Conservation (phyloP, 1,140 invertebrate genomes). For the Drosophila suzukii region DNA sequence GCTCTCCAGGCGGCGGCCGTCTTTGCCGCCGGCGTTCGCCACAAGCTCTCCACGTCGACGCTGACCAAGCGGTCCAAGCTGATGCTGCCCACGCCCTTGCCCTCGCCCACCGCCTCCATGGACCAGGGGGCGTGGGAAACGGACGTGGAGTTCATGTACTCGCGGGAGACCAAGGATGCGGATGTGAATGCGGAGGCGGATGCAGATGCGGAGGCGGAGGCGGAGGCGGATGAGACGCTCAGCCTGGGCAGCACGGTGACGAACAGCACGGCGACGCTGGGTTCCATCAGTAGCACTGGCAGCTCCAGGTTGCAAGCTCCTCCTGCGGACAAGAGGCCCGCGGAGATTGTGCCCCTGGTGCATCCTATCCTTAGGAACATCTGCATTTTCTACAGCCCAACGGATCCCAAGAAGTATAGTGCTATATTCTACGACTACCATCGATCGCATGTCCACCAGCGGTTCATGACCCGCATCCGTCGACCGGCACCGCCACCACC, state of each 20-base stretch:
- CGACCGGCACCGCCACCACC: slow-evolving; percentile 48
- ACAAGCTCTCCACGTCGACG: slow-evolving; percentile 45
- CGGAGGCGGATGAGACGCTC: slow-evolving; percentile 36
- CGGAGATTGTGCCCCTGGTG: slow-evolving; percentile 14
- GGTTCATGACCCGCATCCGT: slow-evolving; percentile 67
- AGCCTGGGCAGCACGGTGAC: slow-evolving; percentile 76
- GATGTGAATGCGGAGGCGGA: background rate
- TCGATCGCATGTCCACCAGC: slow-evolving; percentile 51
- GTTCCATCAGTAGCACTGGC: slow-evolving; percentile 61
- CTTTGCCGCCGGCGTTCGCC: slow-evolving; percentile 63
- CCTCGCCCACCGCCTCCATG: slow-evolving; percentile 70
- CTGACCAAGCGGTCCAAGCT: slow-evolving; percentile 52
- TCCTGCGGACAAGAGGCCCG: background rate
- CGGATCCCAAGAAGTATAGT: slow-evolving; percentile 70
- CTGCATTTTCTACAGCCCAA: slow-evolving; percentile 71
- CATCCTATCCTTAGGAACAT: slow-evolving; percentile 72
- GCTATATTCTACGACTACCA: slow-evolving; percentile 81
- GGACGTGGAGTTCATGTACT: slow-evolving; percentile 79
- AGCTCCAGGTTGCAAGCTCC: slow-evolving; percentile 17
- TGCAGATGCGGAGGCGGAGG: background rate
- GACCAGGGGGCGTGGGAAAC: slow-evolving; percentile 82
- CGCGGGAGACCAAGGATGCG: slow-evolving; percentile 32
- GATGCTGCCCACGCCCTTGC: slow-evolving; percentile 57
- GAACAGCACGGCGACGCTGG: slow-evolving; percentile 73
- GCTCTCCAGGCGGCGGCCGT: slow-evolving; percentile 59